A percentile compares a stretch with the other conserved stretches of the same genome.
Evolutionary conservation across 2,113 vertebrate species (phyloP).

Genomic region (Tauraco erythrolophus): DNA sequence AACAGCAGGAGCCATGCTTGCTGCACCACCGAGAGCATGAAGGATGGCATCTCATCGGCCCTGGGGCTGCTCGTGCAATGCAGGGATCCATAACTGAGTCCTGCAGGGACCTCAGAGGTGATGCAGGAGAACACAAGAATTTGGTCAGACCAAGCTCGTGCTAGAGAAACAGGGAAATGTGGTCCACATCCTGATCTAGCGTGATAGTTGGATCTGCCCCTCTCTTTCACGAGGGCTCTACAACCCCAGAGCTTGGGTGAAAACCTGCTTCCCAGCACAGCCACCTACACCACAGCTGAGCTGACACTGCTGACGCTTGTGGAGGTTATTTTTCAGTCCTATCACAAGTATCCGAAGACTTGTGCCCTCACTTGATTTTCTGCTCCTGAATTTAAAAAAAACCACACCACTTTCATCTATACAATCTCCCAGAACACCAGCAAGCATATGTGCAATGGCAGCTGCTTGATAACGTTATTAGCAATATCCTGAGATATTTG

Average conservation of each 20-base stretch:
- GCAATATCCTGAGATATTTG: not conserved
- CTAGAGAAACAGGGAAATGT: not conserved
- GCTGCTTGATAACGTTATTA: not conserved
- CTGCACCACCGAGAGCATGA: too few relatives aligned
- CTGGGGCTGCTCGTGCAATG: fast-evolving
- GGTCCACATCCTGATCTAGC: not conserved
- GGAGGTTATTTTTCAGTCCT: not conserved
- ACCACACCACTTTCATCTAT: not conserved
- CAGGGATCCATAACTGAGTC: not conserved
- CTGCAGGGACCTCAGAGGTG: not conserved
- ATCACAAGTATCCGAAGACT: too few relatives aligned
- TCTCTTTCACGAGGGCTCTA: not conserved
- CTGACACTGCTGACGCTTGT: not conserved
- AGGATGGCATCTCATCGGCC: fast-evolving
- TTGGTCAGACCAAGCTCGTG: not conserved
- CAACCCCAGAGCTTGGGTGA: too few relatives aligned
- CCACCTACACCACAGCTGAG: not conserved
- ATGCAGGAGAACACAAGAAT: not conserved
- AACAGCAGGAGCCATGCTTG: fast-evolving
- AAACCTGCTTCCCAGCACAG: not conserved
- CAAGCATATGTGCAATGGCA: fast-evolving
- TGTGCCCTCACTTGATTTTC: not conserved
- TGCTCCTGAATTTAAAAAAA: not conserved
- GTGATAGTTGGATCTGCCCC: not conserved
- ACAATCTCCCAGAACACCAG: not conserved